A percentile compares a stretch with the other conserved stretches of the same genome.
Evolutionary conservation across 64 coral and sea anemone genomes (phyloP).

Genomic region (Stichodactyla mertensii): DNA sequence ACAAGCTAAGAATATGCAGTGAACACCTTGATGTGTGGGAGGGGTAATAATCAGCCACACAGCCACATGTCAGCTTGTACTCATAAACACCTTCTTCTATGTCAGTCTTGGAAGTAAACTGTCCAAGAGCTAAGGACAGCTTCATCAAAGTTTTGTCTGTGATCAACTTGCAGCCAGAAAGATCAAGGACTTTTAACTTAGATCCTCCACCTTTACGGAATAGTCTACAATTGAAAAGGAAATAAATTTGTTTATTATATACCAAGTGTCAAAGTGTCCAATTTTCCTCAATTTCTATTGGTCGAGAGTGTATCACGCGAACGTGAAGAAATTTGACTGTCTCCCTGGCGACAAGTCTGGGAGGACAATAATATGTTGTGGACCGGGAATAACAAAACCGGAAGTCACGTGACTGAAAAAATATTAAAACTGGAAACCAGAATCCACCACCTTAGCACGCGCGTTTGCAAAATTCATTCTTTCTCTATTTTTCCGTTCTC

Average conservation of each 20-base stretch:
- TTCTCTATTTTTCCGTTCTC: too few species aligned
- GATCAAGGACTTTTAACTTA: slow-evolving; percentile 57
- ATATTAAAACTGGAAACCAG: too few species aligned
- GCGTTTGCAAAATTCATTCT: too few species aligned
- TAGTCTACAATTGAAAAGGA: slow-evolving; percentile 37
- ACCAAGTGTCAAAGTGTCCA: too few species aligned
- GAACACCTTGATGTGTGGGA: slow-evolving; percentile 25
- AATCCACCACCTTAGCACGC: too few species aligned
- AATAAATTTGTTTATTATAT: background rate
- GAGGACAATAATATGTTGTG: too few species aligned
- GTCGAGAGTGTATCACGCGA: too few species aligned
- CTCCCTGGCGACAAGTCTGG: too few species aligned
- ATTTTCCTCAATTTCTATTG: too few species aligned
- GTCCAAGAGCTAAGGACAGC: slow-evolving; percentile 63
- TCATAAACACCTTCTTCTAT: slow-evolving; percentile 69
- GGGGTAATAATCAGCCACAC: background rate
- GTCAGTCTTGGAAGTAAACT: slow-evolving; percentile 49
- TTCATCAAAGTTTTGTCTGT: slow-evolving; percentile 87
- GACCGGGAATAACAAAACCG: too few species aligned
- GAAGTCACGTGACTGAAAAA: too few species aligned
- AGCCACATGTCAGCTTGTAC: slow-evolving; percentile 44
- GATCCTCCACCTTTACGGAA: slow-evolving; percentile 71
- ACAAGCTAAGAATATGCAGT: slow-evolving; percentile 73
- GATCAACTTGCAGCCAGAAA: slow-evolving; percentile 87
- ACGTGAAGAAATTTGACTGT: too few species aligned